Evolutionary conservation across 2,888 invertebrate genomes (phyloP), one percentile per base, ranked within the genome.

Genomic region (Pelosia muscerda): DNA sequence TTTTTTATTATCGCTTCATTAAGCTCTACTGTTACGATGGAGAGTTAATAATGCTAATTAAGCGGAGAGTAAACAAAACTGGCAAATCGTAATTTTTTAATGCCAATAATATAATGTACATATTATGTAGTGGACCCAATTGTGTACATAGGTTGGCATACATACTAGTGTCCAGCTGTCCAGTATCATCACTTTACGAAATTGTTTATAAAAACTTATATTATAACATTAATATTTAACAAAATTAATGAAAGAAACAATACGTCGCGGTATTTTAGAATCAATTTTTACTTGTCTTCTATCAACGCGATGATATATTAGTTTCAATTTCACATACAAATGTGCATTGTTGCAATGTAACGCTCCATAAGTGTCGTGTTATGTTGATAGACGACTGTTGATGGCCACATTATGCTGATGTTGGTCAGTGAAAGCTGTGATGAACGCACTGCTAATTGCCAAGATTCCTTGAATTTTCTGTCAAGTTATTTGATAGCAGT

Each of bases 341-440:
- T 71, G 68, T 55, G 54, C 34, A 66, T 74, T 66, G 59, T 64
- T 70, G 68, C 72, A 57, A 76, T 70, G 79, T 76, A 77, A 80
- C 83, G 83, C 74, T 81, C 78, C 71, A 83, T 79, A 79, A 76
- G 75, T 75, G 74, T 71, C 68, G 71, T 34, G 82, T 74, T 77
- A 82, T 82, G 83, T 74, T 75, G 73, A 75, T 75, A 25, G 74
- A 75, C 71, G 75, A 73, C 60, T 77, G 73, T 69, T 82, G 79
- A 85, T 78, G 80, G 83, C 78, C 76, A 69, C 79, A 75, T 85
- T 87, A 87, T 85, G 85, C 68, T 79, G 75, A 87, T 86, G 63
- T 59, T 77, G 68, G 70, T 61, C 72, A 74, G 80, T 77, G 83
- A 84, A 82, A 84, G 83, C 76, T 68, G 72, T 75, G 72, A 73